Percentiles rank a stretch among this genome's conserved stretches.
These are phyloP conservation scores for Glyphotaelius pellucidus DNA, from an alignment of 2,888 invertebrate species.

Conservation along the genomic window DNA sequence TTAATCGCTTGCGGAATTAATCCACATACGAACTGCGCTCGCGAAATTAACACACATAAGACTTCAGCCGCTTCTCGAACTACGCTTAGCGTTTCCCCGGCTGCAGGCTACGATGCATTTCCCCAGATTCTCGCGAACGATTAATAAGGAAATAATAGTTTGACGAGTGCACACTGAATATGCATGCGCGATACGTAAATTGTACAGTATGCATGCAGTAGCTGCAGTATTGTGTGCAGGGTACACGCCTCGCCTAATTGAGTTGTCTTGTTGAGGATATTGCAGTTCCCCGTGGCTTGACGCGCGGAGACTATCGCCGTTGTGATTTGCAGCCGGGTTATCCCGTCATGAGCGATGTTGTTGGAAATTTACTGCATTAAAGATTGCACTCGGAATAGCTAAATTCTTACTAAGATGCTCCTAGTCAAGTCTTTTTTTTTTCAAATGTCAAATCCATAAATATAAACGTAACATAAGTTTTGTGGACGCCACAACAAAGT, in stretches of 20 bases:
- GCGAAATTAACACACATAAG: neutral
- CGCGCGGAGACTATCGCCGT: conserved; percentile 12
- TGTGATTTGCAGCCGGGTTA: conserved; percentile 8
- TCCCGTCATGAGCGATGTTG: conserved; percentile 5
- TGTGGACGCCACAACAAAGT: neutral
- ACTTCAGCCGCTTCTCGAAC: neutral
- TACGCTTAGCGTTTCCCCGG: neutral
- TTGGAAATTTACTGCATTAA: neutral
- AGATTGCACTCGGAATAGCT: neutral
- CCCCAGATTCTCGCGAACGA: conserved; percentile 43
- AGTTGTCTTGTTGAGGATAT: conserved; percentile 65
- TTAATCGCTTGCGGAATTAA: neutral
- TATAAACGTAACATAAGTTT: neutral
- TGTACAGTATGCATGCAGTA: neutral
- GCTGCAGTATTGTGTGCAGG: neutral
- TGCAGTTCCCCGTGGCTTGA: conserved; percentile 42
- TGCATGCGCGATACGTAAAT: conserved; percentile 19
- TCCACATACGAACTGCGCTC: neutral
- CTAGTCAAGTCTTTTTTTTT: neutral
- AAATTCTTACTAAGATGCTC: neutral
- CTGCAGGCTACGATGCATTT: conserved; percentile 14
- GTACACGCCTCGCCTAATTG: conserved; percentile 55
- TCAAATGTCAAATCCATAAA: too few species aligned
- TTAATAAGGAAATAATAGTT: conserved; percentile 64
- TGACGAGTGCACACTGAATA: conserved; percentile 54